These are phyloP conservation scores for Pachydiplax longipennis DNA, from an alignment of 2,888 invertebrate species.

Conservation along the genomic window DNA sequence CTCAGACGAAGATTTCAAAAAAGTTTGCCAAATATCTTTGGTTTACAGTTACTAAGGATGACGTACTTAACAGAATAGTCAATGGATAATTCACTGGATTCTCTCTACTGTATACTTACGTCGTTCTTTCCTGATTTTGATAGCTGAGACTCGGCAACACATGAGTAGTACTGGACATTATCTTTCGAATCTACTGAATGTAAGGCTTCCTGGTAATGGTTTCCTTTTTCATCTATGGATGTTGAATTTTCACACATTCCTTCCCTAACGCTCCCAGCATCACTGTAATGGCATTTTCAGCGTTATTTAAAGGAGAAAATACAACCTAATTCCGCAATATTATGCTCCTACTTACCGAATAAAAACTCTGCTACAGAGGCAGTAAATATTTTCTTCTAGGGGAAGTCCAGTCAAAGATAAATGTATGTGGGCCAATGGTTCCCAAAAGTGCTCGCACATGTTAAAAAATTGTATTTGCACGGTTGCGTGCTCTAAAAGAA, in stretches of 20 bases:
- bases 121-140: constrained; percentile 25
- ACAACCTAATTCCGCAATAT: background rate
- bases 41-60: too few species aligned
- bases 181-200: constrained; percentile 17
- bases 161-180: constrained; percentile 15
- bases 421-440: constrained; percentile 72
- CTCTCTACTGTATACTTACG: background rate
- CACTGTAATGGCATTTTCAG: background rate
- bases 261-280: constrained; percentile 28
- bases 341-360: constrained; percentile 65
- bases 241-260: constrained; percentile 41
- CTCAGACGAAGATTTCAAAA: too few species aligned
- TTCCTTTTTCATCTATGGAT: constrained; percentile 33
- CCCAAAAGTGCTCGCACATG: constrained; percentile 68
- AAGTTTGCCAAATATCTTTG: too few species aligned
- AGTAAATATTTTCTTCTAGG: constrained; percentile 66
- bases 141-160: constrained; percentile 23
- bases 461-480: constrained; percentile 44
- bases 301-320: background rate
- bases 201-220: constrained; percentile 19
- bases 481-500: background rate
- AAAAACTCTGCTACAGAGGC: constrained; percentile 75
- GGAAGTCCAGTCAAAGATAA: constrained; percentile 61
- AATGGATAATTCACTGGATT: too few species aligned
- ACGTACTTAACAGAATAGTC: too few species aligned